Evolutionary conservation across 1,140 invertebrate genomes (phyloP).

Genomic region (Tribolium madens): DNA sequence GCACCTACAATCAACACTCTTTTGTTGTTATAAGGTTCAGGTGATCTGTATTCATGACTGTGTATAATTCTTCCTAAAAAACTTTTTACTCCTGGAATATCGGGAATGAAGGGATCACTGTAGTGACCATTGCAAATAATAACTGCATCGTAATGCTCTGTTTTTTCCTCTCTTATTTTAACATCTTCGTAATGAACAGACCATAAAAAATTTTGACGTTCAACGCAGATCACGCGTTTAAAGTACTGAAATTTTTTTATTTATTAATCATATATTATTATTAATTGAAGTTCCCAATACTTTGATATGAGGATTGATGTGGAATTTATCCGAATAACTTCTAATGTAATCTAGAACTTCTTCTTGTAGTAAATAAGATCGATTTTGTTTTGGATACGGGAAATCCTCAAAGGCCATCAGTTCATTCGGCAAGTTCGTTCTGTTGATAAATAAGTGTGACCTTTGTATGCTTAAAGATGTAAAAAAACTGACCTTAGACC

Average conservation of each 20-base stretch:
- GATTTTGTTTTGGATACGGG: constrained; percentile 66
- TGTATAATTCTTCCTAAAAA: constrained; percentile 74
- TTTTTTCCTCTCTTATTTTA: constrained; percentile 59
- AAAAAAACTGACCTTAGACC: constrained; percentile 57
- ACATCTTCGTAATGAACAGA: constrained; percentile 65
- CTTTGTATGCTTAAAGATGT: background rate
- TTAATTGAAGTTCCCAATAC: constrained; percentile 46
- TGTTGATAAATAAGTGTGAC: constrained; percentile 59
- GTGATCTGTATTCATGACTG: constrained; percentile 76
- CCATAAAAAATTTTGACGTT: constrained; percentile 62
- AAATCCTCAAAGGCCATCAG: constrained; percentile 83
- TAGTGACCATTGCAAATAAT: constrained; percentile 80
- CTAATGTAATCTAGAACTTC: constrained; percentile 75
- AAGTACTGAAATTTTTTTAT: constrained; percentile 53
- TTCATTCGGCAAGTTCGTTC: constrained; percentile 83
- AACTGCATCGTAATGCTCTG: constrained; percentile 70
- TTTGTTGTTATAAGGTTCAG: constrained; percentile 70
- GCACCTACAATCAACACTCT: constrained; percentile 77
- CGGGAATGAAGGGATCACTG: constrained; percentile 72
- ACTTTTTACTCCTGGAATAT: constrained; percentile 69
- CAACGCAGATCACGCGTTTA: constrained; percentile 61
- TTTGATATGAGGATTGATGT: constrained; percentile 62
- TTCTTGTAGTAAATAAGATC: constrained; percentile 71
- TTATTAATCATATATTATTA: background rate
- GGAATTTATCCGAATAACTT: constrained; percentile 58